Percentiles rank a stretch among this genome's conserved stretches.
phyloP scores from a whole-genome alignment of 2,113 vertebrate species.

The Ia io region DNA sequence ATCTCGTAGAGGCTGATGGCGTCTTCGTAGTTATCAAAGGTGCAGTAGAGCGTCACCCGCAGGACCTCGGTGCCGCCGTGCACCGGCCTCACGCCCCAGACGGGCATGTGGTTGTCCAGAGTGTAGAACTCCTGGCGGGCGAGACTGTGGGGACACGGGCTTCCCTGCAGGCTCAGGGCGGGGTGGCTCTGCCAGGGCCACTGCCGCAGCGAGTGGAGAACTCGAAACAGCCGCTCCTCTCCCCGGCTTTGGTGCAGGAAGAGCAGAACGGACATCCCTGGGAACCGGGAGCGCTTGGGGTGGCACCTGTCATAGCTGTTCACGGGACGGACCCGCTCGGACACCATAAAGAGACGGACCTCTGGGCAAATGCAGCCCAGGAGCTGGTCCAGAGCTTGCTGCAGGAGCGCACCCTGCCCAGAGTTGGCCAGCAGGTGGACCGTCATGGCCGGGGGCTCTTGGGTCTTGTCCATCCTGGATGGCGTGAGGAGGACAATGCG shows the following conservation, averaged over 20 bases:
- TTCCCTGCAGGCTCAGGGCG: conserved; percentile 72
- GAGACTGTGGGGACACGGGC: conserved; percentile 72
- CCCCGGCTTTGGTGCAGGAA: conserved; percentile 90
- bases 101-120: conserved; percentile 90
- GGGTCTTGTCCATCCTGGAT: conserved; percentile 75
- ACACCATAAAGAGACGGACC: conserved; percentile 90
- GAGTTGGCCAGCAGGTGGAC: conserved; percentile 90
- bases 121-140: conserved; percentile 89
- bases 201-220: conserved; percentile 88
- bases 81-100: conserved; percentile 92
- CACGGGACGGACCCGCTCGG: conserved; percentile 84
- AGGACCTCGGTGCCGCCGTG: conserved; percentile 88
- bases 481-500: conserved; percentile 43
- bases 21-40: conserved; percentile 92
- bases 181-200: conserved; percentile 91
- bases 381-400: conserved; percentile 89
- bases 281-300: conserved; percentile 82
- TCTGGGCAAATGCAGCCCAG: conserved; percentile 88
- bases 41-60: conserved; percentile 91
- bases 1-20: conserved; percentile 90
- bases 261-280: conserved; percentile 91
- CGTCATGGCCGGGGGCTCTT: conserved; percentile 83
- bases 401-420: conserved; percentile 87
- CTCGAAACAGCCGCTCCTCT: conserved; percentile 88
- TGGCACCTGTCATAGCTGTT: conserved; percentile 67